Percentiles rank a stretch among this genome's conserved stretches.
phyloP scores from a whole-genome alignment of 2,888 invertebrate species.

The Leucania comma region DNA sequence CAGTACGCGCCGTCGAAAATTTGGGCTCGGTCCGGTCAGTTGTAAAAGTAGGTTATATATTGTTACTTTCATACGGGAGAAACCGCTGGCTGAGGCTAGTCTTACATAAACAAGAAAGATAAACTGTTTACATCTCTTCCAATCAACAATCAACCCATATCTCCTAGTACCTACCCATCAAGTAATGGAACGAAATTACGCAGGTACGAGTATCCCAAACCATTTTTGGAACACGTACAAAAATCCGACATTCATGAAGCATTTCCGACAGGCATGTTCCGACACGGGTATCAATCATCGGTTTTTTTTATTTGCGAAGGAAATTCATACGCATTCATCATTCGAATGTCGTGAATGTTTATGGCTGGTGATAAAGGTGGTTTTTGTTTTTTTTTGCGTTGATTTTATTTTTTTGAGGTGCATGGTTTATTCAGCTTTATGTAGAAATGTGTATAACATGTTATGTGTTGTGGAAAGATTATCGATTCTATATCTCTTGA shows the following conservation, averaged over 20 bases:
- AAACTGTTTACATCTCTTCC: not conserved
- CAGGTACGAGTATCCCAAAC: conserved; percentile 4
- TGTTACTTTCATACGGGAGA: too few species aligned
- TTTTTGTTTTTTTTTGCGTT: conserved; percentile 13
- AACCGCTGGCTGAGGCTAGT: not conserved
- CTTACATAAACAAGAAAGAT: not conserved
- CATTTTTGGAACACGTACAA: conserved; percentile 25
- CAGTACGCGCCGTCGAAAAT: too few species aligned
- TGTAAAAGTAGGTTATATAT: too few species aligned
- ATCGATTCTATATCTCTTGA: too few species aligned
- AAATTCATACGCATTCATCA: conserved; percentile 63
- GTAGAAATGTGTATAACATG: too few species aligned
- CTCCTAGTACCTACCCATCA: too few species aligned
- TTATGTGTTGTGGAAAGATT: too few species aligned
- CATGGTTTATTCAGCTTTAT: conserved; percentile 6
- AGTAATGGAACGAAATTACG: conserved; percentile 26
- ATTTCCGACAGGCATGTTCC: conserved; percentile 44
- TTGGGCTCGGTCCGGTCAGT: too few species aligned
- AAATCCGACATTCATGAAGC: conserved; percentile 46
- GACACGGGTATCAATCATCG: conserved; percentile 62
- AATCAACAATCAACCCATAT: conserved; percentile 17
- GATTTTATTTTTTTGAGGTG: conserved; percentile 1
- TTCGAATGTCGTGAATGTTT: conserved; percentile 51
- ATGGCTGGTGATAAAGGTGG: conserved; percentile 37
- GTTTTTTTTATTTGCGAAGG: conserved; percentile 55